A percentile compares a stretch with the other conserved stretches of the same genome.
Evolutionary conservation across 2,888 invertebrate genomes (phyloP).

Genomic region (Leptinotarsa juncta): DNA sequence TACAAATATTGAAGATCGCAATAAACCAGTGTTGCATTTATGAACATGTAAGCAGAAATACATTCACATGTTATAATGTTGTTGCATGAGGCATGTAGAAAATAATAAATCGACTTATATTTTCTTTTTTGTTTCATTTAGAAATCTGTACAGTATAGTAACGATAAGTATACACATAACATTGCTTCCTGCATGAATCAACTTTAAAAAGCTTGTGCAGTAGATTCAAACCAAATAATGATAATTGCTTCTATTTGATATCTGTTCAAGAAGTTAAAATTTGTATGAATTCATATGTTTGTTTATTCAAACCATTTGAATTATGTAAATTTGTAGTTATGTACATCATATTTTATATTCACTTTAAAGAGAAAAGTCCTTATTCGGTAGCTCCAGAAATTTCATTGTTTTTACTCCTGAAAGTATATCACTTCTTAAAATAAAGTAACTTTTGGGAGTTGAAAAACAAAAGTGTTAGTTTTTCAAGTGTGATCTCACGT

Average conservation of each 20-base stretch:
- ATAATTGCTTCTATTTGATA: background rate
- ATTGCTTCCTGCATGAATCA: constrained; percentile 32
- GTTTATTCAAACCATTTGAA: no score
- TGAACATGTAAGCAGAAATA: constrained; percentile 13
- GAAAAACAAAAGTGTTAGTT: no score
- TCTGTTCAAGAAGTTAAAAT: background rate
- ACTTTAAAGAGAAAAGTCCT: no score
- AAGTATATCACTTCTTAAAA: no score
- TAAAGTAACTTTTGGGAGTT: no score
- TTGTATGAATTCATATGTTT: background rate
- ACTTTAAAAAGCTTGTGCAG: background rate
- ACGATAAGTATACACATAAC: background rate
- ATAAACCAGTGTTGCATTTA: constrained; percentile 14
- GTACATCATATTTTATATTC: no score
- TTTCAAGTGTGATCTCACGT: no score
- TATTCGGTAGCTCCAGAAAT: no score
- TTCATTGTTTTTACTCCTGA: no score
- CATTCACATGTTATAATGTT: constrained; percentile 30
- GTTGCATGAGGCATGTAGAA: constrained; percentile 45
- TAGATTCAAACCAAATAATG: constrained; percentile 3
- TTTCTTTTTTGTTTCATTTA: constrained; percentile 45
- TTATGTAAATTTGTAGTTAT: no score
- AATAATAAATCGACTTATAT: constrained; percentile 41
- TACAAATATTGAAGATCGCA: background rate
- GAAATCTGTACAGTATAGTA: constrained; percentile 40